Evolutionary conservation across 2,113 vertebrate species (phyloP).

Genomic region (Numenius arquata): DNA sequence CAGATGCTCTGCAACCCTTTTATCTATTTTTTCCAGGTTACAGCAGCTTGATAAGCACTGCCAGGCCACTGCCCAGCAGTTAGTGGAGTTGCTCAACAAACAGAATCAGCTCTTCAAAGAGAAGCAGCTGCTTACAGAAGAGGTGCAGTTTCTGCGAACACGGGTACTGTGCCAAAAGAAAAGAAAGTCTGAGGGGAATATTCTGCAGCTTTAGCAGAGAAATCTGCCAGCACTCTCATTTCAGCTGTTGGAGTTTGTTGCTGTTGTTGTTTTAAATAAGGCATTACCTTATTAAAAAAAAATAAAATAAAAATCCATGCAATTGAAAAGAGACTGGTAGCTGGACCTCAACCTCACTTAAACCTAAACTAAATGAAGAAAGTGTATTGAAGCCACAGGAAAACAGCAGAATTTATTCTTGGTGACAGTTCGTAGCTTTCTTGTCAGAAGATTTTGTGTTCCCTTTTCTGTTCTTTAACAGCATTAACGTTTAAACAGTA

Average conservation of each 20-base stretch:
- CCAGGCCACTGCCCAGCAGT: constrained; percentile 89
- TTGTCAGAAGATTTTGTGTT: not conserved
- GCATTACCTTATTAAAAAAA: not conserved
- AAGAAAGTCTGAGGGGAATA: not conserved
- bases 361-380: not conserved
- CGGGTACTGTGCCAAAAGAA: constrained; percentile 70
- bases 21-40: constrained; percentile 76
- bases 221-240: not conserved
- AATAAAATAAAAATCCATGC: not conserved
- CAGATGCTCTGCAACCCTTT: not conserved
- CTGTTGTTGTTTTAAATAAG: not conserved
- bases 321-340: not conserved
- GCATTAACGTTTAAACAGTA: not conserved
- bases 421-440: not conserved
- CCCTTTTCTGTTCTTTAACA: not conserved
- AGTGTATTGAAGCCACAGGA: not conserved
- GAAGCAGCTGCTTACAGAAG: constrained; percentile 81
- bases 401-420: not conserved
- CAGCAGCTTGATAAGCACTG: constrained; percentile 90
- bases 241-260: not conserved
- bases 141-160: constrained; percentile 75
- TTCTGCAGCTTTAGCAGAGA: not conserved
- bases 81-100: constrained; percentile 87
- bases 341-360: not conserved
- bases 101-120: constrained; percentile 89